Base-by-base conservation (phyloP, 2,888 invertebrate genomes). In the Drepanosiphum platanoidis region DNA sequence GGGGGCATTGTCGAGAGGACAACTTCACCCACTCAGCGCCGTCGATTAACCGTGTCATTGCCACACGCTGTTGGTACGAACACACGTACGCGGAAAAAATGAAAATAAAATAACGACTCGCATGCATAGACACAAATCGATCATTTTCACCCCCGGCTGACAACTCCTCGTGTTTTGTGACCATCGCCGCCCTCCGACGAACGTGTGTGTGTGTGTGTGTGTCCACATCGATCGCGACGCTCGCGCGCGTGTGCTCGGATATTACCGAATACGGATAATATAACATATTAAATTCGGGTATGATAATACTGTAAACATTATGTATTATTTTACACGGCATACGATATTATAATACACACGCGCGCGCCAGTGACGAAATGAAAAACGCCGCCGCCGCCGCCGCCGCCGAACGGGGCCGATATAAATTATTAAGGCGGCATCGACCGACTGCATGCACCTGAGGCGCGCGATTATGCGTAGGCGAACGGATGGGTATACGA, bases 381-480 rank as follows among this genome's bases (percentile, higher is more conserved):
- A 61, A 11, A 34, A 75, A 58, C 22, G 52, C 3, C 22, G 22
- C 1, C 52, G 18, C 52, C 52, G 42, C 42, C 4, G 42, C 42
- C 11, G 22, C 52, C 39, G 39, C 1, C 61, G 30, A 39, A 36
- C 30, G 36, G 36, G 61, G 61, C 30, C 61, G 61, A 52, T 52
- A 77, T 61, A 77, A 77, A 77, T 77, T 61, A 39, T 61, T 77
- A 30, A 77, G 27, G 27, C 22, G 22, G 18, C 36, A 75, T 77
- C 77, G 77, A 77, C 61, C 77, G 77, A 15, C n/a, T 15, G 32
- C 22, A 7, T 52, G 46, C 18, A 46, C 32, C 46, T 11, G 32
- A 3, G 52, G 32, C 74, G 8, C 7, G 39, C 27, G 39, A 61
- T 27, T 36, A 18, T 18, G 36, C 36, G 61, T 30, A 4, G 77